Conservation (phyloP, 2,113 vertebrate genomes). For the Antechinus flavipes region DNA sequence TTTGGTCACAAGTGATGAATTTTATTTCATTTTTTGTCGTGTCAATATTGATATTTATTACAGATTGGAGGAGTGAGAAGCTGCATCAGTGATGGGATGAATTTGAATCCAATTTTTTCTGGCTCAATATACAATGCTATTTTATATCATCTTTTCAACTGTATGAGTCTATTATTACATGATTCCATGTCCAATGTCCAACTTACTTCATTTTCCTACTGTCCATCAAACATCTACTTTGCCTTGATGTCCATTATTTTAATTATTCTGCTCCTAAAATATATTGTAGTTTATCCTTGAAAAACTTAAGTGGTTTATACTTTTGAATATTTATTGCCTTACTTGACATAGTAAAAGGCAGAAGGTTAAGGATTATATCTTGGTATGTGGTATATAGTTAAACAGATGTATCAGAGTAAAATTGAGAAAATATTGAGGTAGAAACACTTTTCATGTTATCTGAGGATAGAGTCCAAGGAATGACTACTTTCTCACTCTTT, state of each 20-base stretch:
- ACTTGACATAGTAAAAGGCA: not conserved
- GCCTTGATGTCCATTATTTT: not conserved
- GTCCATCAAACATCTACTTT: not conserved
- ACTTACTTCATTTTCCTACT: not conserved
- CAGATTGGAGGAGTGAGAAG: no score
- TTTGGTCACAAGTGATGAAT: no score
- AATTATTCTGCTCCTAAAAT: not conserved
- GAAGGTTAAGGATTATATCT: not conserved
- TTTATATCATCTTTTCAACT: not conserved
- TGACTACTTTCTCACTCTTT: not conserved
- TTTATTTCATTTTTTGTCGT: no score
- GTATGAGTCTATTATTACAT: not conserved
- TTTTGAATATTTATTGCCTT: not conserved
- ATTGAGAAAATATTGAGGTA: not conserved
- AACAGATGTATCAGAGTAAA: no score
- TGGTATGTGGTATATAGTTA: not conserved
- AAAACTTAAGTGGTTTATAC: not conserved
- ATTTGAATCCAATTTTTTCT: no score
- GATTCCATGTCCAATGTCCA: not conserved
- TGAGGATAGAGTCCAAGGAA: not conserved
- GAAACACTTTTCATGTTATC: not conserved
- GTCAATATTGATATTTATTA: no score
- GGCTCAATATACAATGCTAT: not conserved
- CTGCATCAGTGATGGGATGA: no score
- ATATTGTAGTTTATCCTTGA: not conserved